Evolutionary conservation across 1,140 invertebrate species (phyloP), one percentile per base, ranked within the genome.

Genomic region (Ceratosolen fusciceps): DNA sequence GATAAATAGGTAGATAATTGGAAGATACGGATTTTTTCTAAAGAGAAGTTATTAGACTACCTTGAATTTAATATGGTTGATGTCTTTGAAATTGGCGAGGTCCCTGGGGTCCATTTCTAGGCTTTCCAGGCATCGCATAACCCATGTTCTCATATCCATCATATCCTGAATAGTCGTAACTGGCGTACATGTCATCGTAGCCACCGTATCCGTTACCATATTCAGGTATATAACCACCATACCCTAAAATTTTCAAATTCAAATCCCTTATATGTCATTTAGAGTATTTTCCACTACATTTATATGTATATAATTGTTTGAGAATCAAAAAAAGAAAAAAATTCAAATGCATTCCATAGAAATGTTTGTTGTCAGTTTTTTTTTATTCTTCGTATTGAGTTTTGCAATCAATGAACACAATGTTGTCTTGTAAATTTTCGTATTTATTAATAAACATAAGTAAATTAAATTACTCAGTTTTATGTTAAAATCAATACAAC

Each of bases 81-180:
- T 91, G 91, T 89, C 91, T 87, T 82, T 91, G 90, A 83, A 90
- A 91, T 78, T 90, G 90, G 82, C 90, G 89, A 4, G 87, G 88
- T 62, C 88, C 91, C 70, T 87, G 89, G 82, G 85, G 88, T 72
- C 87, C 89, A 79, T 88, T 90, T 84, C 88, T 83, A 29, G 88
- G 90, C 83, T 90, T 91, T 67, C 85, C 87, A 21, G 75, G 74
- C 75, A 83, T 85, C 14, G 83, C 82, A 43, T 90, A 90, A 72
- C 88, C 88, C 85, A 89, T 87, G 56, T 87, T 88, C 43, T 89
- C 89, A 52, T 89, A 90, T 26, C 85, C 87, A 16, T 90, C 89
- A 47, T 88, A 90, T 10, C 87, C 87, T 10, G 87, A 56, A 12
- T 90, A 90, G 77, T 90, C 89, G 71, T 89, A 90, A 74, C 85